Conservation (phyloP, 2,113 vertebrate genomes). For the Dasyurus viverrinus region DNA sequence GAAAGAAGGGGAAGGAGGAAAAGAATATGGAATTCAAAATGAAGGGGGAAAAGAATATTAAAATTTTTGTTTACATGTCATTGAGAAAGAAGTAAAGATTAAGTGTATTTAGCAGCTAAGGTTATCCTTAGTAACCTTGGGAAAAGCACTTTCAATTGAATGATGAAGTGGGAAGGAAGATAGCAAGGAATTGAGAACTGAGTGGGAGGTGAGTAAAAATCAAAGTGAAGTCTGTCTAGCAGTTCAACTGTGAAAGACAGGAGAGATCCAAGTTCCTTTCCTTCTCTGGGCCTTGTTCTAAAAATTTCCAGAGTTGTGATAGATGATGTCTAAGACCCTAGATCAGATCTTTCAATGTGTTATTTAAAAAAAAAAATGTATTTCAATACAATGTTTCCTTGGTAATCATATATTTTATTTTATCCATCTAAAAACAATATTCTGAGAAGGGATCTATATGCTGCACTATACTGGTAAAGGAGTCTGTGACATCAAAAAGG, state of each 20-base stretch:
- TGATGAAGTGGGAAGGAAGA: background rate
- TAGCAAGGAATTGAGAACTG: background rate
- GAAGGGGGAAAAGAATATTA: background rate
- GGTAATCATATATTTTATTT: no score
- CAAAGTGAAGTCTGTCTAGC: background rate
- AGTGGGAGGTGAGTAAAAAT: background rate
- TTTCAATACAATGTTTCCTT: no score
- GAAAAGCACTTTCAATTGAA: background rate
- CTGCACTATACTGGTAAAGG: no score
- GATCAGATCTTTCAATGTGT: background rate
- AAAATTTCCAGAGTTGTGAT: background rate
- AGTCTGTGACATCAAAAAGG: no score
- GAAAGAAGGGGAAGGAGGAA: slow-evolving; percentile 16
- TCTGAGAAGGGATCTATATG: no score
- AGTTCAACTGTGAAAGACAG: background rate
- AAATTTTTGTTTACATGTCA: background rate
- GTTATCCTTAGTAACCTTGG: background rate
- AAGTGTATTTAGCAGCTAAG: background rate
- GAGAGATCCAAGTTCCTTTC: background rate
- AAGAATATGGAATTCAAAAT: slow-evolving; percentile 22
- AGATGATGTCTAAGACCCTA: no score
- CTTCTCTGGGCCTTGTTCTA: background rate
- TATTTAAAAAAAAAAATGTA: no score
- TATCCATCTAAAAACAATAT: no score
- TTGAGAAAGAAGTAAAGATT: background rate